These are phyloP conservation scores for Agrochola lychnidis DNA, from an alignment of 2,888 invertebrate species.

Conservation along the genomic window DNA sequence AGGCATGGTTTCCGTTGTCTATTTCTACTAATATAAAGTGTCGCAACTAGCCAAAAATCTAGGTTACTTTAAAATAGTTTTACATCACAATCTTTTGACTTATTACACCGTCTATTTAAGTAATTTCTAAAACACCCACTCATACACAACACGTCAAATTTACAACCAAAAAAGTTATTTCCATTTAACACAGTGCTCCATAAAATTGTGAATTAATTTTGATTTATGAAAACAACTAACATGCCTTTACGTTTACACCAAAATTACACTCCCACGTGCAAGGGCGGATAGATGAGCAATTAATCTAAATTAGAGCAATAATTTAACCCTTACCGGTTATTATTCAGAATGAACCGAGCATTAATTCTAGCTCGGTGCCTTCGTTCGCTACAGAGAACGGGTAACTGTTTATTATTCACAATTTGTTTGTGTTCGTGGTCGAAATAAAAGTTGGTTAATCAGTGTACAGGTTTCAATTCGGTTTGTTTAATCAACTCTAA, in stretches of 20 bases:
- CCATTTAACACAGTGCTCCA: conserved; percentile 45
- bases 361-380: conserved; percentile 66
- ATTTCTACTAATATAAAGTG: neutral
- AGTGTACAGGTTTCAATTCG: conserved; percentile 29
- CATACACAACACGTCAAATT: conserved; percentile 12
- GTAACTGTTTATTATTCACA: conserved; percentile 59
- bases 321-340: conserved; percentile 82
- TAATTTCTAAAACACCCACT: conserved; percentile 44
- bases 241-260: conserved; percentile 66
- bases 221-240: conserved; percentile 72
- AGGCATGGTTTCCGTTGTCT: neutral
- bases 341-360: conserved; percentile 68
- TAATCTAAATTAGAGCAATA: conserved; percentile 85
- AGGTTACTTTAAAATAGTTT: neutral
- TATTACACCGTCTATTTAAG: conserved; percentile 6
- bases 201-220: conserved; percentile 67
- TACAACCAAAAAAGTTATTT: conserved; percentile 25
- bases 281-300: conserved; percentile 78
- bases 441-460: conserved; percentile 59
- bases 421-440: conserved; percentile 56
- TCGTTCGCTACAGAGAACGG: conserved; percentile 52
- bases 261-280: conserved; percentile 74
- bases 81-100: conserved; percentile 5
- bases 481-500: conserved; percentile 11
- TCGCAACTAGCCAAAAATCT: neutral